phyloP scores from a whole-genome alignment of 2,797 vertebrate species.

The Coregonus suidteri region DNA sequence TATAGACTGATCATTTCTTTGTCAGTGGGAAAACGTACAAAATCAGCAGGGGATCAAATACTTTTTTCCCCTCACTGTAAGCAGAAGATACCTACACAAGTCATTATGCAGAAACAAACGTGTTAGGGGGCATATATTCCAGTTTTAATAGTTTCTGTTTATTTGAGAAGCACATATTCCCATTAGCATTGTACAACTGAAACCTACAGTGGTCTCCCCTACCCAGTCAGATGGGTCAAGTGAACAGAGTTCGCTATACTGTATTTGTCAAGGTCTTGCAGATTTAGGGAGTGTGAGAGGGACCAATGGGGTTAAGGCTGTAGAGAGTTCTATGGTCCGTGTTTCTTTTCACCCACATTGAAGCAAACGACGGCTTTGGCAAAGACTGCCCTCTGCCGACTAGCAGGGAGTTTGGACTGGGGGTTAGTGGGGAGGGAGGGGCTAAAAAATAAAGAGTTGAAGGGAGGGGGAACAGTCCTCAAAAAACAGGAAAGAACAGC shows the following conservation, averaged over 20 bases:
- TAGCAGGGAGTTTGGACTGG: constrained; percentile 42
- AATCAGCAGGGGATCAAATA: too few relatives aligned
- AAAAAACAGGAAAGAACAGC: constrained; percentile 69
- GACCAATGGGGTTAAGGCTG: constrained; percentile 77
- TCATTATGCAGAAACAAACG: background rate
- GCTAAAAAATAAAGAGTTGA: constrained; percentile 44
- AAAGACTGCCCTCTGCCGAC: constrained; percentile 57
- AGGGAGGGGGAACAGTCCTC: constrained; percentile 59
- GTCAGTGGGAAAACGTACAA: too few relatives aligned
- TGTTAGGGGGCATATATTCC: constrained; percentile 61
- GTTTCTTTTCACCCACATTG: constrained; percentile 53
- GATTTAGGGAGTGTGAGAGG: background rate
- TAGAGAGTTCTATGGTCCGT: constrained; percentile 58
- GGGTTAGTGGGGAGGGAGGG: constrained; percentile 23
- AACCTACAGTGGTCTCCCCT: constrained; percentile 75
- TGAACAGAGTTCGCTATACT: constrained; percentile 26
- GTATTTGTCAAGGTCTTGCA: constrained; percentile 26
- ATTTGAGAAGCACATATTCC: constrained; percentile 79
- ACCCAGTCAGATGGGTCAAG: constrained; percentile 30
- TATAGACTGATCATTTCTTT: too few relatives aligned
- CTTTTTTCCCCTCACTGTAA: too few relatives aligned
- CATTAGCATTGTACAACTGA: constrained; percentile 79
- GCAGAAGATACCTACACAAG: too few relatives aligned
- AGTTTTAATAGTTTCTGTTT: constrained; percentile 82
- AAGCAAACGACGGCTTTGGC: constrained; percentile 69